phyloP scores from a whole-genome alignment of 2,797 vertebrate species.

The Sebastes hubbsi region DNA sequence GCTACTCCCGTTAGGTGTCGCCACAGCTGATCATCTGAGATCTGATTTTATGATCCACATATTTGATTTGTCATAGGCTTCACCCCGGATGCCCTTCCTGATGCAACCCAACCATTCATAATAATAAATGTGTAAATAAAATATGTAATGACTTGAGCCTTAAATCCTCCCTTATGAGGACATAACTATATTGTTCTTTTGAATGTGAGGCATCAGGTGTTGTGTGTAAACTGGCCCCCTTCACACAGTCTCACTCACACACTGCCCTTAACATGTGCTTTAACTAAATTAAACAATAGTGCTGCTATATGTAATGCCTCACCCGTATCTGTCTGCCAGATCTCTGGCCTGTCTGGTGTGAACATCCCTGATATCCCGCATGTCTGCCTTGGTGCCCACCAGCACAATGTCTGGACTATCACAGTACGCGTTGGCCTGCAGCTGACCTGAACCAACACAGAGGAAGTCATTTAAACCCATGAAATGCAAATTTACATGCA shows the following conservation, averaged over 20 bases:
- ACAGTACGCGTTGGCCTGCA: slow-evolving; percentile 96
- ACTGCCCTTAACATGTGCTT: neutral
- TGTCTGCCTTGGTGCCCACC: slow-evolving; percentile 94
- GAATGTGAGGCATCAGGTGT: neutral
- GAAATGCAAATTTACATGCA: neutral
- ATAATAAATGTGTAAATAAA: neutral
- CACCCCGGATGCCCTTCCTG: too few relatives aligned
- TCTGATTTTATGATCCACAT: too few relatives aligned
- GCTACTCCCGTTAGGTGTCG: too few relatives aligned
- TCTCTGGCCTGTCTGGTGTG: slow-evolving; percentile 89
- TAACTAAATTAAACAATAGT: neutral
- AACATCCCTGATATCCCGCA: slow-evolving; percentile 88
- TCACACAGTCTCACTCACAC: neutral
- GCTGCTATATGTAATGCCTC: slow-evolving; percentile 5
- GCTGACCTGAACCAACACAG: slow-evolving; percentile 86
- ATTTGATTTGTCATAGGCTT: too few relatives aligned
- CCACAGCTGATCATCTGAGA: too few relatives aligned
- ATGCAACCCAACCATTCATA: too few relatives aligned
- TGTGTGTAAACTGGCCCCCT: neutral
- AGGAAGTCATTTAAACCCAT: neutral
- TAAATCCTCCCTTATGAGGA: neutral
- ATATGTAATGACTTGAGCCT: neutral
- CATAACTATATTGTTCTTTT: neutral
- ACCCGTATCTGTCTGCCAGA: slow-evolving; percentile 94
- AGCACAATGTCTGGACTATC: slow-evolving; percentile 95